phyloP scores from a whole-genome alignment of 2,113 vertebrate species.

The Passer domesticus region DNA sequence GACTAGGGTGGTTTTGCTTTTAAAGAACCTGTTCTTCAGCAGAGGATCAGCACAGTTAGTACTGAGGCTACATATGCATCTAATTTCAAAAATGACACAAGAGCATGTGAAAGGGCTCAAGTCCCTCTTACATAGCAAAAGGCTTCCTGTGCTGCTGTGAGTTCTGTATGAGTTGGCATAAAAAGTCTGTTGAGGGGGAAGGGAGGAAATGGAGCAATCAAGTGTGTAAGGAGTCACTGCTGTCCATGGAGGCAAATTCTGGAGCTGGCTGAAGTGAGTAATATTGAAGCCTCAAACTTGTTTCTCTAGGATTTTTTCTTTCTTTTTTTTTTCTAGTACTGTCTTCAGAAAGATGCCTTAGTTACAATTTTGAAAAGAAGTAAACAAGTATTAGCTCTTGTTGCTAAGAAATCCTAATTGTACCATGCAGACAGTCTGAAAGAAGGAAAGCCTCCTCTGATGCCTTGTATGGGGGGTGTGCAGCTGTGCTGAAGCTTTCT shows the following conservation, averaged over 20 bases:
- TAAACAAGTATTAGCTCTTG: background rate
- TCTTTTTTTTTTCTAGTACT: background rate
- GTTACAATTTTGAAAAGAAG: background rate
- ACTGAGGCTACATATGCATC: constrained; percentile 34
- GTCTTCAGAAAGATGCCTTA: background rate
- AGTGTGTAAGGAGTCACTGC: constrained; percentile 48
- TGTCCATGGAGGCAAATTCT: background rate
- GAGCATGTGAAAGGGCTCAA: constrained; percentile 15
- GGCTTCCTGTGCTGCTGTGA: constrained; percentile 12
- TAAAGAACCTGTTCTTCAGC: constrained; percentile 49
- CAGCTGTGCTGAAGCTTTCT: background rate
- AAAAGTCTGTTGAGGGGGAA: background rate
- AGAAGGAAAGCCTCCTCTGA: background rate
- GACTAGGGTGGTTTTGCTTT: constrained; percentile 18
- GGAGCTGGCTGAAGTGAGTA: constrained; percentile 29
- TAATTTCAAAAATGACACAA: constrained; percentile 50
- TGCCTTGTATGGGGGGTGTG: background rate
- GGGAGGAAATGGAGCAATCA: constrained; percentile 61
- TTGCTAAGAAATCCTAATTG: background rate
- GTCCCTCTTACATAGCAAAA: background rate
- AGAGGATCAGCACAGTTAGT: constrained; percentile 26
- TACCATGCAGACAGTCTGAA: background rate
- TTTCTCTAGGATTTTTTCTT: background rate
- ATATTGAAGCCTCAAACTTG: background rate
- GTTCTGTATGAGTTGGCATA: constrained; percentile 25